These are phyloP conservation scores for Drosophila sechellia DNA, from an alignment of 1,140 invertebrate genomes.

Conservation along the genomic window DNA sequence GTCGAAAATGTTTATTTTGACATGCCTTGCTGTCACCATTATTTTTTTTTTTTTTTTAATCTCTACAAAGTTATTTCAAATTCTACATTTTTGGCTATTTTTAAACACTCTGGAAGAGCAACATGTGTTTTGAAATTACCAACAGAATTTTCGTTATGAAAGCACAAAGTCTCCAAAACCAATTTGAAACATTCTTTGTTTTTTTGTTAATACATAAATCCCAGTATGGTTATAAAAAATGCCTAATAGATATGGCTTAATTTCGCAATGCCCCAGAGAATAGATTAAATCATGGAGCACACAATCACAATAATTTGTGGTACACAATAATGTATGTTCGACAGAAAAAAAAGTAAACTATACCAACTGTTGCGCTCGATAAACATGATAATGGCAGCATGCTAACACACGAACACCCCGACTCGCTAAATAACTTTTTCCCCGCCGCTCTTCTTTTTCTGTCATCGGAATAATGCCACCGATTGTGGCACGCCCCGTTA, in stretches of 20 bases:
- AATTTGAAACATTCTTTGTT: not conserved
- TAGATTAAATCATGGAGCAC: slow-evolving; percentile 9
- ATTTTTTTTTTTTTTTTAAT: not conserved
- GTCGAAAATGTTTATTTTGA: not conserved
- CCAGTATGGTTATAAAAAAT: not conserved
- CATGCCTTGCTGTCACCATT: not conserved
- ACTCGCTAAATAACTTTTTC: not conserved
- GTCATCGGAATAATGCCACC: slow-evolving; percentile 22
- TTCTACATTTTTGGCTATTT: slow-evolving; percentile 11
- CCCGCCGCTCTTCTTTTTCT: not conserved
- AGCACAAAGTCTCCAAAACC: not conserved
- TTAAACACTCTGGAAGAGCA: not conserved
- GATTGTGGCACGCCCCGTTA: slow-evolving; percentile 43
- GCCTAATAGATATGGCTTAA: not conserved
- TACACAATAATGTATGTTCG: slow-evolving; percentile 17
- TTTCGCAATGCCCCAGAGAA: not conserved
- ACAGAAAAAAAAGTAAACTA: not conserved
- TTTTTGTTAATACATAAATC: not conserved
- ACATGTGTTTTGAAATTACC: slow-evolving; percentile 15
- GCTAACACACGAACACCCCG: slow-evolving; percentile 9
- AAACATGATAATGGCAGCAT: slow-evolving; percentile 32
- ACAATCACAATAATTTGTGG: slow-evolving; percentile 18
- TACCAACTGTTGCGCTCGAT: slow-evolving; percentile 28
- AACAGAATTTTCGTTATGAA: not conserved
- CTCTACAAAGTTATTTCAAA: slow-evolving; percentile 1